Percentiles rank a stretch among this genome's conserved stretches.
Conservation (phyloP, 1,140 invertebrate species). For the Brachionus rotundiformis region DNA sequence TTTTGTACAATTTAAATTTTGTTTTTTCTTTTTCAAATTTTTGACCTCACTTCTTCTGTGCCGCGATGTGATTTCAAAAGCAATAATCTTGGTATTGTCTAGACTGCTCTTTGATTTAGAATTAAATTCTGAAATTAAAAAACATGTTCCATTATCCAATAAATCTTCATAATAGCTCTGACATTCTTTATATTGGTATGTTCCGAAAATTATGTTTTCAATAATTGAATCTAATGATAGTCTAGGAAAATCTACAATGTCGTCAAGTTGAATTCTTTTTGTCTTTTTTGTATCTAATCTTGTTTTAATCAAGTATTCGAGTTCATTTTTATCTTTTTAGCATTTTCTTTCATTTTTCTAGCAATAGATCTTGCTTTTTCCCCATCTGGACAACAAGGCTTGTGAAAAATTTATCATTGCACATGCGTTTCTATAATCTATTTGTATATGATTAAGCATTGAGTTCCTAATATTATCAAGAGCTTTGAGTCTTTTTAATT, state of each 20-base stretch:
- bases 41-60: background rate
- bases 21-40: background rate
- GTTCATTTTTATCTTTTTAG: background rate
- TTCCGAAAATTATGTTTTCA: background rate
- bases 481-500: background rate
- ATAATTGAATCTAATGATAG: background rate
- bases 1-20: background rate
- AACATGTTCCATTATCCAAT: background rate
- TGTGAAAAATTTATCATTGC: slow-evolving; percentile 25
- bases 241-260: slow-evolving; percentile 17
- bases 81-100: background rate
- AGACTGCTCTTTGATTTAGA: background rate
- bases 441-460: background rate
- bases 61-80: background rate
- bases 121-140: background rate
- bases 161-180: background rate
- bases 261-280: background rate
- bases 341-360: background rate
- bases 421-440: background rate
- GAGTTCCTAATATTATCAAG: slow-evolving; percentile 11
- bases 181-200: background rate
- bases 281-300: background rate
- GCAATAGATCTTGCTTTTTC: background rate
- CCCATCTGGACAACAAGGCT: slow-evolving; percentile 2
- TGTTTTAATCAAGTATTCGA: background rate